A percentile compares a stretch with the other conserved stretches of the same genome.
Evolutionary conservation across 2,888 invertebrate species (phyloP).

Genomic region (Trachelus troglodyta): DNA sequence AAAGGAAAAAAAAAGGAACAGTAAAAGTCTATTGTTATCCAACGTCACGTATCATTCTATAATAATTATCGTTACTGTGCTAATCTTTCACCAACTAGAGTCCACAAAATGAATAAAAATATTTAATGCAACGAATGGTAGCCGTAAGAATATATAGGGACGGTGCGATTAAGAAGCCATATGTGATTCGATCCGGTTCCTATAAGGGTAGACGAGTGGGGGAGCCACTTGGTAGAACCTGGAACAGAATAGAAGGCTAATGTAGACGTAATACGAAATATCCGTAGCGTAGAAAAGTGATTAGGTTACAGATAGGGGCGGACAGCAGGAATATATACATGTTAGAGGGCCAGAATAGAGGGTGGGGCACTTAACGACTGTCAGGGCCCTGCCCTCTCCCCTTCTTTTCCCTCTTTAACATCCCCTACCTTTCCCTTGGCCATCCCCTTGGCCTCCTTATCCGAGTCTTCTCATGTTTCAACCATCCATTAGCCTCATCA

Average conservation of each 20-base stretch:
- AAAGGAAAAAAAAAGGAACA: not conserved
- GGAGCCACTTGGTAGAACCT: not conserved
- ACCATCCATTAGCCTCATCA: conserved; percentile 65
- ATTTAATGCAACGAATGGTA: not conserved
- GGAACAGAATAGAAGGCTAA: conserved; percentile 24
- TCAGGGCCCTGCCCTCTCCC: conserved; percentile 59
- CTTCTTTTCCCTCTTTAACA: conserved; percentile 41
- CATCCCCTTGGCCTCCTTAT: conserved; percentile 20
- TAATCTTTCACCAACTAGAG: not conserved
- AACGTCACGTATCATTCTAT: not conserved
- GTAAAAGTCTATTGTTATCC: not conserved
- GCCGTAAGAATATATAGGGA: not conserved
- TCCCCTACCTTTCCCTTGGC: not conserved
- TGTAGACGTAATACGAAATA: conserved; percentile 54
- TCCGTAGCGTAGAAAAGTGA: conserved; percentile 54
- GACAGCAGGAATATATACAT: conserved; percentile 10
- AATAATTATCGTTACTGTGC: not conserved
- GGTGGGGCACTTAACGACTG: conserved; percentile 61
- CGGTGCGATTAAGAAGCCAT: not conserved
- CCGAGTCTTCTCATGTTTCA: conserved; percentile 59
- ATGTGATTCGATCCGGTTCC: not conserved
- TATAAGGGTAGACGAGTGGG: not conserved
- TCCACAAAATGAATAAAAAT: not conserved
- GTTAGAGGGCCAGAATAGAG: conserved; percentile 8
- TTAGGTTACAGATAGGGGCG: conserved; percentile 56